phyloP scores from a whole-genome alignment of 2,797 vertebrate genomes.

The Petrocephalus sullivani region DNA sequence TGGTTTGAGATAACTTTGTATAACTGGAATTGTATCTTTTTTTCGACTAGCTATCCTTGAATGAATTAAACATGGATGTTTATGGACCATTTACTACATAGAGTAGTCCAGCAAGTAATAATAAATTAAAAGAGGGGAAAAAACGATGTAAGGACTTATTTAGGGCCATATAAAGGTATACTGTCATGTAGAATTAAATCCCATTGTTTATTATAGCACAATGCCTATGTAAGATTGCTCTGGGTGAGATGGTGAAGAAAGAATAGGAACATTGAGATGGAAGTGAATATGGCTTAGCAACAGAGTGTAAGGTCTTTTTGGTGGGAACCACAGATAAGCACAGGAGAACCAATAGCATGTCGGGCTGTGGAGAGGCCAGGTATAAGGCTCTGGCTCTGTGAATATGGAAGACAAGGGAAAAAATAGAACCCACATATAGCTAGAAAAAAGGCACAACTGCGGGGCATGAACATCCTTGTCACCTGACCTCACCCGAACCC shows the following conservation, averaged over 20 bases:
- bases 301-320: background rate
- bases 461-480: background rate
- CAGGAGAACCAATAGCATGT: background rate
- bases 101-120: background rate
- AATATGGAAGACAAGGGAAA: background rate
- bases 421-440: background rate
- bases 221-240: background rate
- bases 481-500: background rate
- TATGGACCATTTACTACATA: background rate
- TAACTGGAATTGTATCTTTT: background rate
- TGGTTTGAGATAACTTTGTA: constrained; percentile 15
- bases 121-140: background rate
- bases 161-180: background rate
- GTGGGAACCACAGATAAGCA: background rate
- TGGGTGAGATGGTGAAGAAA: background rate
- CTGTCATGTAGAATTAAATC: background rate
- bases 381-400: background rate
- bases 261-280: background rate
- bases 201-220: background rate
- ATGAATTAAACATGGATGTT: background rate
- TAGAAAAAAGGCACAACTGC: background rate
- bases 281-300: background rate
- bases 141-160: background rate
- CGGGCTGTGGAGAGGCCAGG: background rate
- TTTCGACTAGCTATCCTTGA: background rate